Base-by-base conservation (phyloP, 2,888 invertebrate genomes). In the Tuberolachnus salignus region DNA sequence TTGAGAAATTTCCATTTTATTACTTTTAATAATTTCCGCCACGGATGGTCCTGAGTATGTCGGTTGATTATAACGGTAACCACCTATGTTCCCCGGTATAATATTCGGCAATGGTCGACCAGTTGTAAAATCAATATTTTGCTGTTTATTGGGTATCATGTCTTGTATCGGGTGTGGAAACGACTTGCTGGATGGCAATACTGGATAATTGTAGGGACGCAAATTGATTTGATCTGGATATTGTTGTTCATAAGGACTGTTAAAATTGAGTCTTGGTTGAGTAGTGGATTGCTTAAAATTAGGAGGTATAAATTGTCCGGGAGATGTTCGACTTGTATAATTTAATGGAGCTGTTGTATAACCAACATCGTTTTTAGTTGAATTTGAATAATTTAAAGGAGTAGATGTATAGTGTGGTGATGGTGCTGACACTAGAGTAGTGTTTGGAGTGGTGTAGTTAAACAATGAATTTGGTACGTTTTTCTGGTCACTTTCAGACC, bases 11-110 rank as follows among this genome's bases (percentile, higher is more conserved):
- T 80, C 80, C 23, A 74, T 49, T 74, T 74, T 80, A 55, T 74
- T 80, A 55, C 64, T 74, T 49, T 80, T 80, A 16, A 64, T 64
- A n/a, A 80, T 80, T 59, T 64, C 64, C 21, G 63, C 73, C n/a
- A 63, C 73, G 3, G 67, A 57, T 11, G 67, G 57, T 19, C 66
- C 67, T 6, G 75, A 44, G 26, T 75, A 75, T 14, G 66, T 49
- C 11, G 81, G 16, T 57, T 82, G 80, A 80, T 81, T 82, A 59
- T 81, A 83, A 34, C 82, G 81, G 26, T 82, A 82, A 71, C 67
- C 81, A 73, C 67, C 81, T 1, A 83, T 82, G 69, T 82, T 83
- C 6, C 81, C 74, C 14, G 82, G 82, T 23, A 83, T 75, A 55
- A 82, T 81, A 26, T 82, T 82, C 51, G 80, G 80, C 46, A 82